Conservation (phyloP, 2,797 vertebrate species). For the Falco berigora region DNA sequence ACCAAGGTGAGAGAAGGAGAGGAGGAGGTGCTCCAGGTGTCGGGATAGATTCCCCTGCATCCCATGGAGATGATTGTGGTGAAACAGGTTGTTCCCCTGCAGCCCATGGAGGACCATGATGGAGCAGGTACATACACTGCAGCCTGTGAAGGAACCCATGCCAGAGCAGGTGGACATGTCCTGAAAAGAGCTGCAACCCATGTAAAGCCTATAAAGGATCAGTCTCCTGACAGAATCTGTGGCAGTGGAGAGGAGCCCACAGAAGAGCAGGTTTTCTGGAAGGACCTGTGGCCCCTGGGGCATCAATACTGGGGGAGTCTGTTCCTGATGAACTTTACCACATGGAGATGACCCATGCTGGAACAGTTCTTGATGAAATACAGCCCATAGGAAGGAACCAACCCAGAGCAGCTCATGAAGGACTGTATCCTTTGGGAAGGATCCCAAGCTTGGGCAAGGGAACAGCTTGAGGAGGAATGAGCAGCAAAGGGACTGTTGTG, state of each 20-base stretch:
- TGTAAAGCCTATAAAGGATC: not conserved
- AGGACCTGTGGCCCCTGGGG: not conserved
- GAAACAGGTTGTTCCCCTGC: not conserved
- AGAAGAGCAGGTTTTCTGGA: not conserved
- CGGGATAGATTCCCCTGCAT: not conserved
- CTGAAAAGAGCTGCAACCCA: not conserved
- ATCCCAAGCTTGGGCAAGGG: not conserved
- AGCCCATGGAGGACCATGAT: not conserved
- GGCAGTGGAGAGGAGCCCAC: not conserved
- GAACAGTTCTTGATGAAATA: not conserved
- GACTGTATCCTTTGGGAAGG: not conserved
- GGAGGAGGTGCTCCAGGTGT: not conserved
- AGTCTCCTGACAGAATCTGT: not conserved
- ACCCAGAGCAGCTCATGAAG: not conserved
- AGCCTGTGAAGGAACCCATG: not conserved
- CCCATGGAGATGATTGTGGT: not conserved
- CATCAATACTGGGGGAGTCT: not conserved
- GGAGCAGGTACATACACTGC: not conserved
- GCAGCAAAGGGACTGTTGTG: not conserved
- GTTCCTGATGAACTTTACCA: not conserved
- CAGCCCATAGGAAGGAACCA: not conserved
- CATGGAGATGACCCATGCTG: not conserved
- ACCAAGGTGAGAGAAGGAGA: not conserved
- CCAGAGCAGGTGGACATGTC: not conserved
- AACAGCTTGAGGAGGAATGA: not conserved